Conservation (phyloP, 92 coral and sea anemone species). For the Phenganax subtilis region DNA sequence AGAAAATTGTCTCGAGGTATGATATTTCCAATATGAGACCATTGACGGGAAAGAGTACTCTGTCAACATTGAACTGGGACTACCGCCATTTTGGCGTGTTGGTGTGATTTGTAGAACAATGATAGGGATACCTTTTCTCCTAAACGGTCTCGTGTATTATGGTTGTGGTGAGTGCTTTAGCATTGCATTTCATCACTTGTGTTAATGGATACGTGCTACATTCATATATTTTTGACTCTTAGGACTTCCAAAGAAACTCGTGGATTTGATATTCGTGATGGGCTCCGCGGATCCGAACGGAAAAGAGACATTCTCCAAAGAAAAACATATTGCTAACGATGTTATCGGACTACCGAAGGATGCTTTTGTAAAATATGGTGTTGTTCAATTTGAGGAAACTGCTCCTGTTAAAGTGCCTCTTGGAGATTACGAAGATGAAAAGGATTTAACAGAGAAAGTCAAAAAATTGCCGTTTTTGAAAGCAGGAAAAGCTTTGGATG, state of each 20-base stretch:
- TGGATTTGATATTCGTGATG: constrained; percentile 65
- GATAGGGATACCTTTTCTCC: background rate
- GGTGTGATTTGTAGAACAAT: background rate
- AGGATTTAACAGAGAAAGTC: constrained; percentile 32
- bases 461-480: constrained; percentile 26
- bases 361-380: constrained; percentile 4
- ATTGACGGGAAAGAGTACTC: too few relatives aligned
- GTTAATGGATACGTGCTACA: too few relatives aligned
- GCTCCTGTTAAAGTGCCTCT: background rate
- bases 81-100: background rate
- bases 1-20: background rate
- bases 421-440: constrained; percentile 22
- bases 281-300: constrained; percentile 55
- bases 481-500: constrained; percentile 13
- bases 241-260: constrained; percentile 40
- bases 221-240: background rate
- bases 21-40: background rate
- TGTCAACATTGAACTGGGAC: background rate
- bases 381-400: background rate
- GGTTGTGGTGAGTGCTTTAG: background rate
- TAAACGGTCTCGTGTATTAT: background rate
- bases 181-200: background rate
- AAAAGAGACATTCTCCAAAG: constrained; percentile 47
- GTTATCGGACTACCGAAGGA: constrained; percentile 54
- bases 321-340: constrained; percentile 49